These are phyloP conservation scores for Globodera ellingtonae DNA, from an alignment of 1,140 invertebrate genomes.

Conservation along the genomic window DNA sequence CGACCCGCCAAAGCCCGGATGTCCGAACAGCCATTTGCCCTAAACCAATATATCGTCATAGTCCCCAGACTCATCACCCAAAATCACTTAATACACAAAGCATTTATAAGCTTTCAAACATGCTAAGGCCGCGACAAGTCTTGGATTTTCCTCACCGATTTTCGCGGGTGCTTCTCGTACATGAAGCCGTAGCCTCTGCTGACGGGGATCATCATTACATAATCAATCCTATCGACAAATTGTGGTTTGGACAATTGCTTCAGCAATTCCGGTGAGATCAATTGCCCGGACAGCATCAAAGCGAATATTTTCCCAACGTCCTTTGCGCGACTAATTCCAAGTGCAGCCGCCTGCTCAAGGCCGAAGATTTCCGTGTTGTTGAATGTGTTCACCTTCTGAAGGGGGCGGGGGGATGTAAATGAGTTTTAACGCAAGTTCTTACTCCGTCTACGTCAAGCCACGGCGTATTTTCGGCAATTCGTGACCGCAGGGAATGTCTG, in stretches of 20 bases:
- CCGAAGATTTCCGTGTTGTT: slow-evolving; percentile 52
- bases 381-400: slow-evolving; percentile 39
- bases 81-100: no score
- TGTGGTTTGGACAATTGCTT: slow-evolving; percentile 44
- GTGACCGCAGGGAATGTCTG: slow-evolving; percentile 38
- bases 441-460: slow-evolving; percentile 53
- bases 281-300: slow-evolving; percentile 54
- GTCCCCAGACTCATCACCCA: background rate
- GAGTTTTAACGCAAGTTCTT: slow-evolving; percentile 1
- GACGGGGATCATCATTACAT: slow-evolving; percentile 50
- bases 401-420: background rate
- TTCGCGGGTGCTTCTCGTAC: slow-evolving; percentile 57
- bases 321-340: slow-evolving; percentile 56
- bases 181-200: slow-evolving; percentile 59
- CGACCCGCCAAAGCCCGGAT: slow-evolving; percentile 57
- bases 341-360: slow-evolving; percentile 57
- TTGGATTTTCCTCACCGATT: slow-evolving; percentile 27
- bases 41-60: slow-evolving; percentile 28
- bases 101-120: no score
- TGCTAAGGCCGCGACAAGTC: no score
- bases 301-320: slow-evolving; percentile 55
- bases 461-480: slow-evolving; percentile 45
- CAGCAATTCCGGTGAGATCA: slow-evolving; percentile 47
- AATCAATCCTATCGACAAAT: slow-evolving; percentile 46
- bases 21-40: slow-evolving; percentile 55